phyloP scores from a whole-genome alignment of 2,797 vertebrate genomes.

The Melopsittacus undulatus region DNA sequence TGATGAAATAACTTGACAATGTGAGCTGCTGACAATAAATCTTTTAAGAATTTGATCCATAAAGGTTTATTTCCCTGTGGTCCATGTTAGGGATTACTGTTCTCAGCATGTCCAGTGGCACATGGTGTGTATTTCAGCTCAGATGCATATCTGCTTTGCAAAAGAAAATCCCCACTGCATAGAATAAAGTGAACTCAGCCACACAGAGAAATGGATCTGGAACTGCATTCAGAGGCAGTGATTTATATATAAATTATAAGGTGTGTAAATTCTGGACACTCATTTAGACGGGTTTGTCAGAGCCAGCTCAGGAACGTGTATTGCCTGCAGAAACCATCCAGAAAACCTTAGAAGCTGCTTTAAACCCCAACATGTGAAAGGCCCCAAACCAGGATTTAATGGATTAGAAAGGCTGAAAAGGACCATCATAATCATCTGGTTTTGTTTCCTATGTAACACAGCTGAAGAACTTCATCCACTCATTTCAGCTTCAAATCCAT shows the following conservation, averaged over 20 bases:
- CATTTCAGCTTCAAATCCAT: slow-evolving; percentile 43
- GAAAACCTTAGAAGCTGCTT: slow-evolving; percentile 22
- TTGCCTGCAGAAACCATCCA: not conserved
- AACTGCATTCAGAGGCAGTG: slow-evolving; percentile 38
- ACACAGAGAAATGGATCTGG: not conserved
- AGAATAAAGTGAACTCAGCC: not conserved
- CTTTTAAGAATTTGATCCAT: not conserved
- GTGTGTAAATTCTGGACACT: not conserved
- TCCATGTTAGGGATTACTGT: not conserved
- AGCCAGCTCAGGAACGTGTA: slow-evolving; percentile 10
- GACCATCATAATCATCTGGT: slow-evolving; percentile 50
- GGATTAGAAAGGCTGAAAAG: slow-evolving; percentile 48
- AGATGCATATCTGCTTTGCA: not conserved
- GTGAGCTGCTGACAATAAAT: not conserved
- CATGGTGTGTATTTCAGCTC: not conserved
- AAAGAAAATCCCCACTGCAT: not conserved
- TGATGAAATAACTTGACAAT: not conserved
- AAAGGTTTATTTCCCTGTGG: not conserved
- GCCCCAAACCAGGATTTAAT: slow-evolving; percentile 55
- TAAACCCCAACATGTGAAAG: not conserved
- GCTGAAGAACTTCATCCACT: slow-evolving; percentile 57
- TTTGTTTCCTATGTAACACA: slow-evolving; percentile 48
- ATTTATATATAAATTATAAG: slow-evolving; percentile 48
- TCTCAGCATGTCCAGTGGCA: not conserved
- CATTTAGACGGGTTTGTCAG: slow-evolving; percentile 39